Evolutionary conservation across 2,113 vertebrate species (phyloP).

Genomic region (Camarhynchus parvulus): DNA sequence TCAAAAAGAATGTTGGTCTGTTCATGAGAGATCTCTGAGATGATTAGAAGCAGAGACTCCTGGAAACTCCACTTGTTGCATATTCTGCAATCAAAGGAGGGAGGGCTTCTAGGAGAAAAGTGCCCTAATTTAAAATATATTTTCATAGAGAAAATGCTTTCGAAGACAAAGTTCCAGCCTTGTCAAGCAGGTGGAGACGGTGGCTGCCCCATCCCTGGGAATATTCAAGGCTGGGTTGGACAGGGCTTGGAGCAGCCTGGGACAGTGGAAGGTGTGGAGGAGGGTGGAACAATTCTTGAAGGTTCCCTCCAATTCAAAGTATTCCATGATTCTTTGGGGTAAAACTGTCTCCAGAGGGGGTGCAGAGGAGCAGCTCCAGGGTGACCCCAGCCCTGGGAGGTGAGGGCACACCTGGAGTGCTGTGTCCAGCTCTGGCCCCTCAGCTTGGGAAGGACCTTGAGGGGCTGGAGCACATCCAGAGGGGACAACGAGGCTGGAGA

Average conservation of each 20-base stretch:
- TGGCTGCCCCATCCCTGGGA: background rate
- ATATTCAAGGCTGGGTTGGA: background rate
- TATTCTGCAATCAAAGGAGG: background rate
- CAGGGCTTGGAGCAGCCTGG: background rate
- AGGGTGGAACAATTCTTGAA: background rate
- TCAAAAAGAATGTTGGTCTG: slow-evolving; percentile 49
- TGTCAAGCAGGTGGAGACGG: background rate
- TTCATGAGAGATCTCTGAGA: background rate
- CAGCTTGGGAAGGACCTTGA: too few species aligned
- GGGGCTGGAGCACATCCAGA: too few species aligned
- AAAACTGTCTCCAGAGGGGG: fast-evolving
- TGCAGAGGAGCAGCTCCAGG: background rate
- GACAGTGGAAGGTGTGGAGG: background rate
- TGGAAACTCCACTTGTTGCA: slow-evolving; percentile 45
- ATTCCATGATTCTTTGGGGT: background rate
- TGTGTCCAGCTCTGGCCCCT: too few species aligned
- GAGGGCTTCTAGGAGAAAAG: background rate
- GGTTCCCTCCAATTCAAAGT: background rate
- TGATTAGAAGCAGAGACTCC: slow-evolving; percentile 32
- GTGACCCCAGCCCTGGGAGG: fast-evolving
- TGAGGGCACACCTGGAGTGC: too few species aligned
- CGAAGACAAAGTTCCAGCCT: background rate
- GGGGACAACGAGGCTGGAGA: too few species aligned
- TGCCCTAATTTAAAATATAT: background rate
- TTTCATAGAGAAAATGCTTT: background rate